These are phyloP conservation scores for Urocitellus parryii DNA, from an alignment of 2,113 vertebrate genomes.

Conservation along the genomic window DNA sequence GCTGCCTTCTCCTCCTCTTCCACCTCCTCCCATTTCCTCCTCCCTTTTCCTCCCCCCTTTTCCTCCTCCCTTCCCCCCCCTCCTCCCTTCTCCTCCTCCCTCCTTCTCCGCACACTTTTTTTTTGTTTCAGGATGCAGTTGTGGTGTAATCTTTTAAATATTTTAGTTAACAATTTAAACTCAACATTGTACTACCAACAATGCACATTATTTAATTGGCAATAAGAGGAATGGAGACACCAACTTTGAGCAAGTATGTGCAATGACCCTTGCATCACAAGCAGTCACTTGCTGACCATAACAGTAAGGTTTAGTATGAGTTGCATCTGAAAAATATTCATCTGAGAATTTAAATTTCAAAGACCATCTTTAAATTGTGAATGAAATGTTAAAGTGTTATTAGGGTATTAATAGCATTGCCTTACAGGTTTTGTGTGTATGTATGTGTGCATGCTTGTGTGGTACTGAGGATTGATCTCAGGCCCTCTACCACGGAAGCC, in stretches of 20 bases:
- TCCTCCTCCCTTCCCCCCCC: too few species aligned
- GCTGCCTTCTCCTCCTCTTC: too few species aligned
- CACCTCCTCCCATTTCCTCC: too few species aligned
- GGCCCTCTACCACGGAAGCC: too few species aligned
- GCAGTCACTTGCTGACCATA: not conserved
- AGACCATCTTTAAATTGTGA: not conserved
- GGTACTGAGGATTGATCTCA: too few species aligned
- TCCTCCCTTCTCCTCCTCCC: too few species aligned
- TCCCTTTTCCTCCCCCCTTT: too few species aligned
- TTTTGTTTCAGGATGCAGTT: not conserved
- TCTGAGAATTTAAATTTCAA: constrained; percentile 48
- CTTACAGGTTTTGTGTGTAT: too few species aligned
- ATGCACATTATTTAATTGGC: not conserved
- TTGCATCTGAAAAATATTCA: not conserved
- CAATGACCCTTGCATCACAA: not conserved
- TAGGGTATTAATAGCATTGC: not conserved
- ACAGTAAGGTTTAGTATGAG: not conserved
- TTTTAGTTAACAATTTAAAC: constrained; percentile 8
- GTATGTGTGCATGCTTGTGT: too few species aligned
- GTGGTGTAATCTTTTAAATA: not conserved
- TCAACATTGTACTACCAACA: not conserved
- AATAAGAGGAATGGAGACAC: not conserved
- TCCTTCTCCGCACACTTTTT: not conserved
- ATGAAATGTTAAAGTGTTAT: not conserved
- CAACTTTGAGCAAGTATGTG: not conserved